A percentile compares a stretch with the other conserved stretches of the same genome.
These are phyloP conservation scores for Cliona cf. orientalis DNA, from an alignment of 37 sponge, comb jelly and placozoan species.

Conservation along the genomic window DNA sequence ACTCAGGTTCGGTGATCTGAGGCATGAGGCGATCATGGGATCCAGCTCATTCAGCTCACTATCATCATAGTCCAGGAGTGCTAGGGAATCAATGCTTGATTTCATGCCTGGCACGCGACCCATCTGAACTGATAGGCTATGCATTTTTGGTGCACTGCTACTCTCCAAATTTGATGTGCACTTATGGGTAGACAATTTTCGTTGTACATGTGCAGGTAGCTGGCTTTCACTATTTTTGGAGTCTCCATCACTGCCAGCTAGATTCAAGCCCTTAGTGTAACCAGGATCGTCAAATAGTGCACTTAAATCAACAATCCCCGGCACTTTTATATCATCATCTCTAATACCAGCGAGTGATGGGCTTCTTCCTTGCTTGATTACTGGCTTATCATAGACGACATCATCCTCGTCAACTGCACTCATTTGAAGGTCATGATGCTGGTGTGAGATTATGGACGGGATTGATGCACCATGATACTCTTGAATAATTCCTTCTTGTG, in stretches of 20 bases:
- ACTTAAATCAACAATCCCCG: not conserved
- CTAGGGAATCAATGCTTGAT: not conserved
- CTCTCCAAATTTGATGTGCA: not conserved
- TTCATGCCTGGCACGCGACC: not conserved
- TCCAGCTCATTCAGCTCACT: not conserved
- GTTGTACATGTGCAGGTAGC: not conserved
- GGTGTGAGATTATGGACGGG: too few species aligned
- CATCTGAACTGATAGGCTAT: not conserved
- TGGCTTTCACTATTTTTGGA: not conserved
- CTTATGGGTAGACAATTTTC: not conserved
- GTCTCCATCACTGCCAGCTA: not conserved
- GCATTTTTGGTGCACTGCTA: not conserved
- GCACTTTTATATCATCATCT: not conserved
- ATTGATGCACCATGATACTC: too few species aligned
- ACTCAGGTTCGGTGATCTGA: not conserved
- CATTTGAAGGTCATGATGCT: too few species aligned
- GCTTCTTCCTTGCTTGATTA: too few species aligned
- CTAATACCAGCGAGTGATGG: not conserved
- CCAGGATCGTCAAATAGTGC: not conserved
- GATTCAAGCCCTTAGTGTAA: not conserved
- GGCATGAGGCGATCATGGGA: not conserved
- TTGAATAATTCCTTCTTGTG: too few species aligned
- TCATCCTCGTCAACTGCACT: too few species aligned
- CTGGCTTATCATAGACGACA: too few species aligned
- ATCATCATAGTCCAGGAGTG: not conserved